Evolutionary conservation across 2,888 invertebrate species (phyloP).

Genomic region (Drosophila affinis): DNA sequence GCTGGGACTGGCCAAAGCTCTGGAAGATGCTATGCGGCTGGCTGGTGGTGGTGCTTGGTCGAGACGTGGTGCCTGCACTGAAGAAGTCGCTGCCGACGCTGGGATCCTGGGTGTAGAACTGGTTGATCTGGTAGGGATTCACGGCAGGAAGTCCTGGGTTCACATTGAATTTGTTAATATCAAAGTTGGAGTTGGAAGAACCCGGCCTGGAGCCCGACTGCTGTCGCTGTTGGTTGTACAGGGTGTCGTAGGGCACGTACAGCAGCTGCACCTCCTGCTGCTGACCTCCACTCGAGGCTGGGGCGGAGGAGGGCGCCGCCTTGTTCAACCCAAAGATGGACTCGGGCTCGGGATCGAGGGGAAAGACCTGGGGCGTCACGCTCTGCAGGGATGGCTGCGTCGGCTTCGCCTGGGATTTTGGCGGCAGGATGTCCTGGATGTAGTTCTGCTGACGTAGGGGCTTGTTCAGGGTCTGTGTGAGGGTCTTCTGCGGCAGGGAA

Average conservation of each 20-base stretch:
- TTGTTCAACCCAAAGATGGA: constrained; percentile 69
- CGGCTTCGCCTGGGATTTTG: constrained; percentile 75
- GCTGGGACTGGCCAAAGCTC: constrained; percentile 75
- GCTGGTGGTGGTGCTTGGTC: constrained; percentile 80
- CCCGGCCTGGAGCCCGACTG: constrained; percentile 22
- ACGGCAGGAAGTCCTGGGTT: constrained; percentile 79
- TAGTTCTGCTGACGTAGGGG: constrained; percentile 80
- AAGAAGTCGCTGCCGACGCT: constrained; percentile 68
- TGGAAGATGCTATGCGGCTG: constrained; percentile 74
- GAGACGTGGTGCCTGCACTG: constrained; percentile 74
- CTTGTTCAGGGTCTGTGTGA: constrained; percentile 71
- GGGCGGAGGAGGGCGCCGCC: constrained; percentile 46
- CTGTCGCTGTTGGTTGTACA: constrained; percentile 85
- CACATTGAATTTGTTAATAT: constrained; percentile 78
- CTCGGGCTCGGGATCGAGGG: constrained; percentile 69
- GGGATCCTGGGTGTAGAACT: constrained; percentile 83
- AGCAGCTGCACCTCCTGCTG: constrained; percentile 90
- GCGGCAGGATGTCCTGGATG: constrained; percentile 75
- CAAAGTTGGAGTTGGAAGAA: constrained; percentile 58
- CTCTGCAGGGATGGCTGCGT: constrained; percentile 73
- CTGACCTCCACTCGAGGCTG: constrained; percentile 66
- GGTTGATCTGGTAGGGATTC: constrained; percentile 84
- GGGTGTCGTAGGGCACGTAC: constrained; percentile 91
- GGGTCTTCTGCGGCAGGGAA: constrained; percentile 70
- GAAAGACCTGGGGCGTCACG: constrained; percentile 76